Evolutionary conservation across 2,888 invertebrate species (phyloP).

Genomic region (Agrochola lychnidis): DNA sequence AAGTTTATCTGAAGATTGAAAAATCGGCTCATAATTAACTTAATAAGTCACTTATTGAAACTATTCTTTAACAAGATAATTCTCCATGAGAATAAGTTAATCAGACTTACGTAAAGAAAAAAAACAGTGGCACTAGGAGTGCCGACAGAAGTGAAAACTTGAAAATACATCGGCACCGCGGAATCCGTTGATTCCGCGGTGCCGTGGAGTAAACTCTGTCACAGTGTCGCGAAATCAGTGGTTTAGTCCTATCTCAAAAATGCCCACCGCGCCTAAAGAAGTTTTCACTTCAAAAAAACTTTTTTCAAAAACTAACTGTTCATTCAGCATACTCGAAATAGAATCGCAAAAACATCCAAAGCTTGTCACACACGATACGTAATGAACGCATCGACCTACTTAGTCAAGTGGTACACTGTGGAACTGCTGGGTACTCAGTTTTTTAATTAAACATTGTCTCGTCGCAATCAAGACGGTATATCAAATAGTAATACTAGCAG

Average conservation of each 20-base stretch:
- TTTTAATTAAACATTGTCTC: conserved; percentile 67
- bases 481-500: conserved; percentile 63
- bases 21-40: no score
- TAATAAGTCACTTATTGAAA: no score
- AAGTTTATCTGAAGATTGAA: background rate
- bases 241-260: no score
- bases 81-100: background rate
- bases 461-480: conserved; percentile 65
- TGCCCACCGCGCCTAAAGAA: no score
- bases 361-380: conserved; percentile 25
- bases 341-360: conserved; percentile 23
- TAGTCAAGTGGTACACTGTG: conserved; percentile 32
- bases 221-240: no score
- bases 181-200: no score
- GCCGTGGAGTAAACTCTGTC: no score
- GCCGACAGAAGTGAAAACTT: no score
- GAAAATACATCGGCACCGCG: no score
- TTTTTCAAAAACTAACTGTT: conserved; percentile 1
- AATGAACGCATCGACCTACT: conserved; percentile 50
- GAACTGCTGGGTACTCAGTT: conserved; percentile 43
- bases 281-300: background rate
- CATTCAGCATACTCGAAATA: background rate
- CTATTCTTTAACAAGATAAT: no score
- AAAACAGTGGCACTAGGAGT: no score
- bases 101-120: no score